Conservation (phyloP, 2,113 vertebrate genomes). For the Lasiurus cinereus region DNA sequence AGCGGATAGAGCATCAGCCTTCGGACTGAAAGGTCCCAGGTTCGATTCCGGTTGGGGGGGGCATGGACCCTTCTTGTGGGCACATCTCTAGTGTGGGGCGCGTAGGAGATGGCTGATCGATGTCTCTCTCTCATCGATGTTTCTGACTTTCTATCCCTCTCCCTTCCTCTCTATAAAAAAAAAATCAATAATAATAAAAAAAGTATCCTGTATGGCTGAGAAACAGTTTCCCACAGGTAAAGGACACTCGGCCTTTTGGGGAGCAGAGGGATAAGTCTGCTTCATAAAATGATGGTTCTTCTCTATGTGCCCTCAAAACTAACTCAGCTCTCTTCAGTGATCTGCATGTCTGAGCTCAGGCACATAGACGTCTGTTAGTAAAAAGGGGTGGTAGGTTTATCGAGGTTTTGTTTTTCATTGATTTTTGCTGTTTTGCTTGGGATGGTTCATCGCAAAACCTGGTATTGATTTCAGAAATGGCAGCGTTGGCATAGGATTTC, state of each 20-base stretch:
- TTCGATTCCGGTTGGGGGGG: too few species aligned
- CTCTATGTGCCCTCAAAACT: neutral
- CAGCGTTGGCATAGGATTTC: neutral
- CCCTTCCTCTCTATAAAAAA: too few species aligned
- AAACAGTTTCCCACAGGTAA: conserved; percentile 25
- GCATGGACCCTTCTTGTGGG: too few species aligned
- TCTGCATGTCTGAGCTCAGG: conserved; percentile 42
- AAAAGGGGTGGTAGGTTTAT: neutral
- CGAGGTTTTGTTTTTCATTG: neutral
- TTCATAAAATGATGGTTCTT: conserved; percentile 11
- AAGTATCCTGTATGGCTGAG: conserved; percentile 13
- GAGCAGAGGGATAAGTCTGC: neutral
- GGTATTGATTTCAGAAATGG: neutral
- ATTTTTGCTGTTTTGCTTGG: neutral
- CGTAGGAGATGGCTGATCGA: too few species aligned
- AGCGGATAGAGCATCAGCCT: too few species aligned
- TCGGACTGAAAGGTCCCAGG: too few species aligned
- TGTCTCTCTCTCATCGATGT: too few species aligned
- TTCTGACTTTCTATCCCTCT: too few species aligned
- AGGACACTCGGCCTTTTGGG: neutral
- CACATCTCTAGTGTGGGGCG: too few species aligned
- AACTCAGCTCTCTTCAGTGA: neutral
- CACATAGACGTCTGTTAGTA: neutral
- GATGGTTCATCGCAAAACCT: conserved; percentile 28
- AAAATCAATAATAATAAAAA: neutral